Base-by-base conservation (phyloP, 2,888 invertebrate genomes). In the Clitarchus hookeri region DNA sequence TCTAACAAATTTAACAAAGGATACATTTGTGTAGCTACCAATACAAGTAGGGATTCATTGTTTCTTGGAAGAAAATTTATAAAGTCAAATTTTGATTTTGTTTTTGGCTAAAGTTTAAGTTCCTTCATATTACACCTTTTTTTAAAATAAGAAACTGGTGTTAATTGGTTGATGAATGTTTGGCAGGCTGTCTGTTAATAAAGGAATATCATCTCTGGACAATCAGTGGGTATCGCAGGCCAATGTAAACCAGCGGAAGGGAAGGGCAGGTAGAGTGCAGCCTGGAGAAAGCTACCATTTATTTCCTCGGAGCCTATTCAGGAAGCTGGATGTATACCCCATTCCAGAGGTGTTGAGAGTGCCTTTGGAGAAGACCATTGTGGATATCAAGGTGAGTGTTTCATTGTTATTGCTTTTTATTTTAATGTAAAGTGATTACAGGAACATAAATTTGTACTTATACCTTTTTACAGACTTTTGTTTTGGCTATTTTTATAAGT, bases 211-310 rank as follows among this genome's bases (percentile, higher is more conserved):
- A 0, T 91, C 91, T 25, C 90, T 95, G 80, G 93, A 94, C 87
- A 94, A 93, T 25, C 92, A 92, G 3, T 95, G 94, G 94, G 93
- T 95, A 78, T 94, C 95, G 0, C 91, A 92, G 88, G 94, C 95
- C 0, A 94, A 94, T 88, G 93, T 94, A 26, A 91, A 91, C 16
- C 96, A 96, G 89, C 86, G 96, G 12, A 93, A 93, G 84, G 96
- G 96, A 0, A 91, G 96, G 79, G 96, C 96, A 8, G 96, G 96
- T 0, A 91, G 96, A 85, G 93, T 94, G 0, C 93, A 92, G 87
- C 92, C 94, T 19, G 96, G 96, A 89, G 92, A 94, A 90, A 92
- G 93, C 89, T 94, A 91, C 88, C 94, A 93, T 88, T 89, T 92
- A 16, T 90, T 91, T 53, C 89, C 89, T n/a, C 78, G 87, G 82